A percentile compares a stretch with the other conserved stretches of the same genome.
These are phyloP conservation scores for Sepioteuthis lessoniana DNA, from an alignment of 2,888 invertebrate species.

Conservation along the genomic window DNA sequence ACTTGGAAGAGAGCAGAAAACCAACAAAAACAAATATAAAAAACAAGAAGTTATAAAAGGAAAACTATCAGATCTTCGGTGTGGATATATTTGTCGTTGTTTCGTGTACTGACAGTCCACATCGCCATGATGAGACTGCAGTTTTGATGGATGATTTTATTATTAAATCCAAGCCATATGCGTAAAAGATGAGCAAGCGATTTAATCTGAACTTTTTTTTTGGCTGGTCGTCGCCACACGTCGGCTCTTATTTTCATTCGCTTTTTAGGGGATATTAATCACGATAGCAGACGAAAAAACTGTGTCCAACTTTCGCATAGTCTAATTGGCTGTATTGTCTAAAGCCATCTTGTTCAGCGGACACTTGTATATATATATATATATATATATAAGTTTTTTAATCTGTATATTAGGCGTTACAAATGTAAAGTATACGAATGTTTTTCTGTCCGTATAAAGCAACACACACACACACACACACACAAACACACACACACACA, in stretches of 20 bases:
- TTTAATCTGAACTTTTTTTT: background rate
- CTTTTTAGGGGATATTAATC: background rate
- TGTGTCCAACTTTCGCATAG: background rate
- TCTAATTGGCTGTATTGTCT: background rate
- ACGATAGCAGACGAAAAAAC: background rate
- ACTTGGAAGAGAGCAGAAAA: background rate
- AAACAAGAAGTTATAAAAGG: background rate
- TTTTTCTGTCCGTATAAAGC: no score
- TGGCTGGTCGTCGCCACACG: background rate
- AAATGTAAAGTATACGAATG: no score
- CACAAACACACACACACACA: no score
- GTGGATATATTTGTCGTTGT: background rate
- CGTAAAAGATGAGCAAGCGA: conserved; percentile 4
- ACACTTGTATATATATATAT: background rate
- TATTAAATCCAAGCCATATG: background rate
- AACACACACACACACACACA: no score
- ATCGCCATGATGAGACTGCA: background rate
- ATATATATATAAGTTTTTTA: background rate
- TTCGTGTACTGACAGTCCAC: background rate
- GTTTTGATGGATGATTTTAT: background rate
- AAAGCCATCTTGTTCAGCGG: background rate
- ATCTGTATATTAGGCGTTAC: background rate
- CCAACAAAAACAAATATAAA: no score
- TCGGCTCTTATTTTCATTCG: background rate
- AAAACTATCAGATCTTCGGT: background rate